phyloP scores from a whole-genome alignment of 2,113 vertebrate species.

The Hemibagrus wyckioides region DNA sequence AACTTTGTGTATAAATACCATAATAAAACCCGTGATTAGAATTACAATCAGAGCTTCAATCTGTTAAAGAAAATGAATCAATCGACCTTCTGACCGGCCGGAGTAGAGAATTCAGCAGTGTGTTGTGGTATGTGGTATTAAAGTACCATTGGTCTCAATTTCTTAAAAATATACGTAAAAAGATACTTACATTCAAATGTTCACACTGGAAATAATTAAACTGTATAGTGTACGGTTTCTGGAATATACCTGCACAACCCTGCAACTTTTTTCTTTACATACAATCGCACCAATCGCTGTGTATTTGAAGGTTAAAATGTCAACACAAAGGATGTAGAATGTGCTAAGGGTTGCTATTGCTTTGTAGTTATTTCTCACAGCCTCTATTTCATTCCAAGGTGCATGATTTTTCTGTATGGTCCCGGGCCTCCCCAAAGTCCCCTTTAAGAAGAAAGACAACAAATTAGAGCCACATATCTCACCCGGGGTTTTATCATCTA shows the following conservation, averaged over 20 bases:
- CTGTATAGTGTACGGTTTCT: neutral
- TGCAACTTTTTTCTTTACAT: neutral
- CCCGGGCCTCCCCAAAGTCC: constrained; percentile 94
- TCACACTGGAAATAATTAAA: neutral
- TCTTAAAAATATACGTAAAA: neutral
- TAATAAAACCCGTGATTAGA: neutral
- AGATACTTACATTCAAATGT: neutral
- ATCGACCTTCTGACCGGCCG: neutral
- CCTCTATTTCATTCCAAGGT: constrained; percentile 85
- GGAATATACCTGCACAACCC: neutral
- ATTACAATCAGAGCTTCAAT: neutral
- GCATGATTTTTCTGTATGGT: constrained; percentile 85
- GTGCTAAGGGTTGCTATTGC: neutral
- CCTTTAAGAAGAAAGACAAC: constrained; percentile 67
- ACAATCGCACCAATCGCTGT: neutral
- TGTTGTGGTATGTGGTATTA: neutral
- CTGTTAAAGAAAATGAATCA: neutral
- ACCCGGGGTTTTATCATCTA: neutral
- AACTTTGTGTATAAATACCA: neutral
- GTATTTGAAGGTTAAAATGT: neutral
- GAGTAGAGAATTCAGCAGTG: neutral
- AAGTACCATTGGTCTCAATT: neutral
- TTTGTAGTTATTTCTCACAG: neutral
- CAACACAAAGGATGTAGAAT: neutral
- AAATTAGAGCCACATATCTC: neutral